Evolutionary conservation across 2,888 invertebrate species (phyloP), one percentile per base, ranked within the genome.

Genomic region (Andrena dorsata): DNA sequence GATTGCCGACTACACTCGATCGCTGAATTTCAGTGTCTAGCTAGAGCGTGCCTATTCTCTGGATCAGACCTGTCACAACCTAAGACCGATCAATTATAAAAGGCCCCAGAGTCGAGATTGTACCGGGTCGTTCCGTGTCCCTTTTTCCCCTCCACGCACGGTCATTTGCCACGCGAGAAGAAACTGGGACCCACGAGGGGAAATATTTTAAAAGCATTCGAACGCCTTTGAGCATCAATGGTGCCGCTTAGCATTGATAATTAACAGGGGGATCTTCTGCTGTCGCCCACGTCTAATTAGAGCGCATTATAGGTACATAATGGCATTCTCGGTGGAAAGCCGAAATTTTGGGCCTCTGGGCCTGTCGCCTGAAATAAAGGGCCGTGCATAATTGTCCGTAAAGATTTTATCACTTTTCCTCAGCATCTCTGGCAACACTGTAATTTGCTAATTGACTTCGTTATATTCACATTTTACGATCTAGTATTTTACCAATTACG

Each of bases 81-180:
- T 70, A 70, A 66, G 86, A 89, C 81, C 91, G 86, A 90, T 90
- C 90, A 88, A 88, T 88, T 89, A 88, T 84, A 89, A 84, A 83
- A 86, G 86, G 84, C 82, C 74, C 58, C 51, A 6, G 28, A 73
- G 69, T 56, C 60, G 65, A 20, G 32, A 13, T 23, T 23, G 63
- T 65, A 56, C 63, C 80, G 65, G 65, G 68, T 63, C 76, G 56
- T 58, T 80, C 56, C 66, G 47, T 66, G 23, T 63, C 58, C 13
- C 26, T 61, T 32, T 49, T 61, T 73, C 56, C 49, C 64, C 23
- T 53, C 41, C 26, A 13, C 26, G 72, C 26, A 35, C 51, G 76
- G 71, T 65, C 79, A 75, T 82, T 87, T 72, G 78, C 83, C 76
- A 73, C 78, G 76, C 68, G 78, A 76, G 51, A 20, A 77, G 51